Evolutionary conservation across 1,140 invertebrate genomes (phyloP).

Genomic region (Nomia melanderi): DNA sequence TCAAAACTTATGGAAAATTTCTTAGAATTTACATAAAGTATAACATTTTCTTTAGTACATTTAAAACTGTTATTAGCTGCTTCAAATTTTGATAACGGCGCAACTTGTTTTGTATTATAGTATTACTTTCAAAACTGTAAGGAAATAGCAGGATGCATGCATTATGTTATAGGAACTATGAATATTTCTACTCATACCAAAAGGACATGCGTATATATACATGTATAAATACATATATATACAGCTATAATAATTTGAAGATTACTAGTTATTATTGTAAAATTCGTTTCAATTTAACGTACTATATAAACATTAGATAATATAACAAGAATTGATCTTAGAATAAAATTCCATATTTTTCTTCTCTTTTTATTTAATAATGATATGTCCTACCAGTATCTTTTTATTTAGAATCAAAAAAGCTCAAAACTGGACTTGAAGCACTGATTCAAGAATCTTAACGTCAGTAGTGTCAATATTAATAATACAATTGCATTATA

Average conservation of each 20-base stretch:
- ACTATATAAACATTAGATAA: slow-evolving; percentile 31
- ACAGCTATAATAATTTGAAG: not conserved
- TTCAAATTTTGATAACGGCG: slow-evolving; percentile 10
- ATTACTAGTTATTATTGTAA: not conserved
- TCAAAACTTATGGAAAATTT: not conserved
- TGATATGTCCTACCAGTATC: slow-evolving; percentile 25
- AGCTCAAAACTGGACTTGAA: slow-evolving; percentile 12
- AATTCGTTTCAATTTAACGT: slow-evolving; percentile 7
- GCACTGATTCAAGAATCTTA: slow-evolving; percentile 22
- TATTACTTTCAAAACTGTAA: not conserved
- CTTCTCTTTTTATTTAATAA: slow-evolving; percentile 16
- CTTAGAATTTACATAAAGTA: slow-evolving; percentile 6
- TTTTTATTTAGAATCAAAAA: slow-evolving; percentile 16
- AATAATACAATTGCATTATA: slow-evolving; percentile 27
- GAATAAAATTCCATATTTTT: slow-evolving; percentile 23
- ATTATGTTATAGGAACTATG: slow-evolving; percentile 25
- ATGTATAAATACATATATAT: slow-evolving; percentile 1
- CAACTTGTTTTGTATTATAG: not conserved
- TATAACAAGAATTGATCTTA: slow-evolving; percentile 16
- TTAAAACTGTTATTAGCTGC: slow-evolving; percentile 2
- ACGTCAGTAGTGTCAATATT: not conserved
- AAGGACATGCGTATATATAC: slow-evolving; percentile 15
- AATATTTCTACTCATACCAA: slow-evolving; percentile 11
- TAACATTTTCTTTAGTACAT: not conserved
- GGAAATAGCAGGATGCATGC: not conserved